Evolutionary conservation across 2,113 vertebrate genomes (phyloP), one percentile per base, ranked within the genome.

Genomic region (Barnardius zonarius): DNA sequence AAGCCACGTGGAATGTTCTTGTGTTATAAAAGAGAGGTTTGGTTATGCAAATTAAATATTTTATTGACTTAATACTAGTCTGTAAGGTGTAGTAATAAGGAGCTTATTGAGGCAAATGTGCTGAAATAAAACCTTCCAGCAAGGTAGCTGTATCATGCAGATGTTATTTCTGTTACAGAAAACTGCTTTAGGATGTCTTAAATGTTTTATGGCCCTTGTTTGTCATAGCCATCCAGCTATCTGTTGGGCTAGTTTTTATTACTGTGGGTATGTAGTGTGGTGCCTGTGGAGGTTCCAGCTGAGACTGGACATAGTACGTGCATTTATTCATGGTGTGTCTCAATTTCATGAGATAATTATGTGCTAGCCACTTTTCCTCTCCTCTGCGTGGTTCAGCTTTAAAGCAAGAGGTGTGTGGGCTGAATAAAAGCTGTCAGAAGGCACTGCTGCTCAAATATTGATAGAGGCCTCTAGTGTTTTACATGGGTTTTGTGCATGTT

Each of bases 101-200:
- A 83, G 80, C 15, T 77, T 41, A 41, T 28, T 37, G 75, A 73
- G 39, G 55, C 24, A 74, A 66, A 88, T 0, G 2, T 44, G 54
- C 59, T 73, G 72, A 90, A 93, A 74, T 54, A 59, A 92, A 83
- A 54, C 10, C 54, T 88, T 41, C 75, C 63, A 66, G n/a, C 28
- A 44, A 41, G 68, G 83, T 12, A 37, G 17, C 28, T 91, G 49
- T 73, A 1, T 52, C 39, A 68, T 88, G 39, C 44, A 77, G 57
- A 27, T 6, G 3, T 52, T 74, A 9, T 3, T 55, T 84, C 43
- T 75, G 37, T 72, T 59, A 78, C 2, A 4, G 41, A 54, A 54
- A 70, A 16, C 54, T 54, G 13, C 7, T 78, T 77, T 55, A 86
- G 69, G 44, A 78, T 19, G 31, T 39, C 69, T 54, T 28, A 49